Evolutionary conservation across 2,113 vertebrate genomes (phyloP).

Genomic region (Protobothrops mucrosquamatus): DNA sequence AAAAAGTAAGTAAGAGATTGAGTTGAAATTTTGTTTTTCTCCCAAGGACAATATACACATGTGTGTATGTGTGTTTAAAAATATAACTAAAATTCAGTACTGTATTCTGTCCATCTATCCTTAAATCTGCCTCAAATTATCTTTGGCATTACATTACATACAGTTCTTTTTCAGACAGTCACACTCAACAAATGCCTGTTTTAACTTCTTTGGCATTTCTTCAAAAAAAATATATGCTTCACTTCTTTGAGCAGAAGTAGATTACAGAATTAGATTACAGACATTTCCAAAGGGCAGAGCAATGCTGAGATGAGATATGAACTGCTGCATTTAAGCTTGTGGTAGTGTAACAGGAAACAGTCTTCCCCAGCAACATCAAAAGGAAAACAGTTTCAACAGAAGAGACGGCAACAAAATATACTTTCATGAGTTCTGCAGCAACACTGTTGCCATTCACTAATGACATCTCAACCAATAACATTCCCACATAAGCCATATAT

Average conservation of each 20-base stretch:
- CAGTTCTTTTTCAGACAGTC: background rate
- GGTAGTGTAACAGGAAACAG: background rate
- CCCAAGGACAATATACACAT: background rate
- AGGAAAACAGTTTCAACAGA: background rate
- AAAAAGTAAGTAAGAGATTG: background rate
- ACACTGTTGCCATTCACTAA: background rate
- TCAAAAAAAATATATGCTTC: background rate
- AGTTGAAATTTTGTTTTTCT: background rate
- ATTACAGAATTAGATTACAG: background rate
- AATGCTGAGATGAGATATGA: background rate
- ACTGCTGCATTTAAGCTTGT: background rate
- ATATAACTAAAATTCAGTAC: background rate
- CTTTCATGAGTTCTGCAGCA: background rate
- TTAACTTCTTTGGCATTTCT: background rate
- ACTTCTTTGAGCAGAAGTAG: background rate
- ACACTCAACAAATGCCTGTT: background rate
- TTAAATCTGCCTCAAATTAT: background rate
- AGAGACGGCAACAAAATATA: background rate
- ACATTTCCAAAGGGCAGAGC: background rate
- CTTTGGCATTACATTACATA: constrained; percentile 1
- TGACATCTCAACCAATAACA: background rate
- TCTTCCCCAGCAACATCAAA: background rate
- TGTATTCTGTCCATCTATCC: background rate
- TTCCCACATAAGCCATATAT: background rate
- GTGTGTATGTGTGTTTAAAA: background rate